Evolutionary conservation across 23 tunicate species (phyloP), one percentile per base, ranked within the genome.

Genomic region (Phallusia fumigata): DNA sequence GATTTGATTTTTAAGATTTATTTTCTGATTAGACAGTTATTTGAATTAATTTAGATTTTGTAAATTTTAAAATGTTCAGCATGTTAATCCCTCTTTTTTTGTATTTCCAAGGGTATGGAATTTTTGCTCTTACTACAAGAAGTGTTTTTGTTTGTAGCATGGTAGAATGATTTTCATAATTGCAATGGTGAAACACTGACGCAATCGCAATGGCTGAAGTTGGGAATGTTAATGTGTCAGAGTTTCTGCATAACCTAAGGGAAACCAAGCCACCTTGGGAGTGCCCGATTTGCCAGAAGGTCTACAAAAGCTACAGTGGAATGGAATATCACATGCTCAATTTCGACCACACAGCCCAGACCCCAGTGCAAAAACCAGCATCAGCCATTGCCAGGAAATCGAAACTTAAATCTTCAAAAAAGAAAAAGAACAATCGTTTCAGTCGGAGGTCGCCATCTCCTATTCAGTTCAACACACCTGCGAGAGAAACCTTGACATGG

Each of bases 221-320:
- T 81, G 76, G 73, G 13, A 36, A 47, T 47, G 81, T 86, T 72
- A 81, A 91, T 79, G 84, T 86, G 19, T 76, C 83, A 33, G 65
- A 64, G 26, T 91, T 91, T 64, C 64, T 91, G 52, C 90, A 76
- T 0, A 64, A 86, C 18, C 78, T 91, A 2, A 69, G 84, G n/a
- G 84, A 81, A 18, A 91, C 84, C 0, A 86, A 91, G 53, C 96
- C 96, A 52, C 96, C 96, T 35, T 91, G 96, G 96, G 90, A 86
- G 78, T 91, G 96, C 75, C 96, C 96, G 28, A 91, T 81, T 26
- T 91, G 96, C 79, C 84, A 73, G 50, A 91, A 91, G 77, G 78
- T 77, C 50, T 91, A 86, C 75, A 91, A 86, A 79, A 91, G 90
- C 64, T 91, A 73, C 73, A 58, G 65, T 24, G 96, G 96, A 31